These are phyloP conservation scores for Trissoscelio sp. DNA, from an alignment of 2,888 invertebrate genomes.

Conservation along the genomic window DNA sequence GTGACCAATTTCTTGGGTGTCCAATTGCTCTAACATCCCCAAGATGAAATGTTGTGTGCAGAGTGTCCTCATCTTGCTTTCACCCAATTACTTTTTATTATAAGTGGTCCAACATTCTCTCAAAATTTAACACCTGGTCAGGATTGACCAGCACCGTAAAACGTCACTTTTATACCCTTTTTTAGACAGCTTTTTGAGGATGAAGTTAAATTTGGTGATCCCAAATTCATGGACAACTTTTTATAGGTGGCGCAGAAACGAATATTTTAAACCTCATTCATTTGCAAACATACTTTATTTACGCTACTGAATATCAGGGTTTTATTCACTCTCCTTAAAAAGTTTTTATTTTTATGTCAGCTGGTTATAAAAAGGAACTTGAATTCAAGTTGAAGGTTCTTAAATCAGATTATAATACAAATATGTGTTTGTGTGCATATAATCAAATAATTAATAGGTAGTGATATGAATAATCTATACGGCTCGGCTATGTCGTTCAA, in stretches of 20 bases:
- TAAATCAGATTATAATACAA: too few species aligned
- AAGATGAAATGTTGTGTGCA: conserved; percentile 11
- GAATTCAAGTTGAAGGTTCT: too few species aligned
- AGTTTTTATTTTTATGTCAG: neutral
- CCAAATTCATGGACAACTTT: neutral
- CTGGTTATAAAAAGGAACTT: too few species aligned
- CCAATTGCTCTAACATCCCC: neutral
- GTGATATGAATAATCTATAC: too few species aligned
- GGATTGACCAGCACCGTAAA: too few species aligned
- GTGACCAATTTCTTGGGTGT: conserved; percentile 14
- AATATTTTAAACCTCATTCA: neutral
- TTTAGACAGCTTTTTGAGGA: too few species aligned
- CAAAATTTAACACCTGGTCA: neutral
- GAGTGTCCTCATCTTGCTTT: too few species aligned
- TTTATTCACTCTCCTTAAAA: neutral
- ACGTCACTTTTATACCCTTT: too few species aligned
- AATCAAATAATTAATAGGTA: too few species aligned
- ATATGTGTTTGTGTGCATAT: too few species aligned
- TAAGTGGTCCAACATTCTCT: neutral
- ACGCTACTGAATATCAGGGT: neutral
- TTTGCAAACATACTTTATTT: neutral
- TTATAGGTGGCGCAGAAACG: neutral
- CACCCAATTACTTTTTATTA: conserved; percentile 15
- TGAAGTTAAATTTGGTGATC: neutral
- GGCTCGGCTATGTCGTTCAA: too few species aligned